Base-by-base conservation (phyloP, 2,888 invertebrate species). In the Idaea straminata region DNA sequence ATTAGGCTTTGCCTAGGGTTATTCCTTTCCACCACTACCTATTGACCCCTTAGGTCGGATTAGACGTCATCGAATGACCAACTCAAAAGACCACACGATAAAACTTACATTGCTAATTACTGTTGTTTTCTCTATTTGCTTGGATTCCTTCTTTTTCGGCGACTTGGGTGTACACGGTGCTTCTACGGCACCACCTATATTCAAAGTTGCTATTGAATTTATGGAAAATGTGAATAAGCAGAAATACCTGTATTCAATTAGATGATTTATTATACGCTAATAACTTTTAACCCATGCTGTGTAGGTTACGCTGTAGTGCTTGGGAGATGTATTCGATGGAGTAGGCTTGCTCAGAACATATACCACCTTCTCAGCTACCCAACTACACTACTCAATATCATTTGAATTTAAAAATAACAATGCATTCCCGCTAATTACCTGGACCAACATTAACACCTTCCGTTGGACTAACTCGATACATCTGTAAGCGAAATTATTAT, bases 401-500 rank as follows among this genome's bases (percentile, higher is more conserved):
- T 13, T 47, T 47, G 10, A 13, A 6, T 5, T 36, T 5, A 38
- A 38, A 4, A 13, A 47, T 13, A 13, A 47, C 0, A 47, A 47
- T 47, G 47, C 13, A 13, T 47, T 7, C 10, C 7, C 13, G 13
- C 7, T 13, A 6, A 47, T 7, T 74, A 88, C 91, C 89, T 74
- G 87, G 82, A n/a, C 85, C 86, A 59, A 81, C 80, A 63, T 71
- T 77, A n/a, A 80, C 81, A 16, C 64, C 79, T 69, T 85, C 86
- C 10, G 68, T 67, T 3, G 77, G 67, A 62, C 75, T 84, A 35
- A 91, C 82, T 82, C 90, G 88, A 74, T 92, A 92, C 78, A 92
- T 76, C 92, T 92, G 81, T 61, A 85, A 87, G 70, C 16, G 61
- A 68, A 67, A 67, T 65, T 47, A 35, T 57, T 59, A 16, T 35